Percentiles rank a stretch among this genome's conserved stretches.
Evolutionary conservation across 2,888 invertebrate species (phyloP).

Genomic region (Chrysomela aeneicollis): DNA sequence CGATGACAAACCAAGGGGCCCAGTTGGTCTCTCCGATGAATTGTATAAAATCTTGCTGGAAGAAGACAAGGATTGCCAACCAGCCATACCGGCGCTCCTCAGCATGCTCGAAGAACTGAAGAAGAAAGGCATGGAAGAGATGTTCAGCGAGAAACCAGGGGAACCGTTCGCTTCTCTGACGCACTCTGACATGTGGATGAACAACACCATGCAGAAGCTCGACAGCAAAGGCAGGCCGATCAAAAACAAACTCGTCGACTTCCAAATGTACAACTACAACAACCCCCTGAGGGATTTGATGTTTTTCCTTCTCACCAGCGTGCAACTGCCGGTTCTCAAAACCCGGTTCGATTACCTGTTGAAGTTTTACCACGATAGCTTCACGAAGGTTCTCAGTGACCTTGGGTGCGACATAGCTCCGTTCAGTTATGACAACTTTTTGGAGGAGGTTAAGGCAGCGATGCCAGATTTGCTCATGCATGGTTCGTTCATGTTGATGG

Average conservation of each 20-base stretch:
- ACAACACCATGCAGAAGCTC: conserved; percentile 65
- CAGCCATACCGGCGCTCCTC: conserved; percentile 21
- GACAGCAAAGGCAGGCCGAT: conserved; percentile 33
- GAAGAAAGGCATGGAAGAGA: conserved; percentile 23
- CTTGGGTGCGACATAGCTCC: conserved; percentile 20
- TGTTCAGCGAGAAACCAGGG: conserved; percentile 11
- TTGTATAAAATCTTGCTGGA: conserved; percentile 24
- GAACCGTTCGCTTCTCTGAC: conserved; percentile 64
- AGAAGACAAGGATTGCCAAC: conserved; percentile 27
- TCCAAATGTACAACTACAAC: conserved; percentile 44
- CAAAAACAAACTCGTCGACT: conserved; percentile 48
- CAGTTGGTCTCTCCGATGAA: neutral
- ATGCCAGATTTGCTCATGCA: neutral
- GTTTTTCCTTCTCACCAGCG: conserved; percentile 50
- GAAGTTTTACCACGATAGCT: conserved; percentile 33
- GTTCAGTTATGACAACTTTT: conserved; percentile 20
- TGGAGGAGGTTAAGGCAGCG: conserved; percentile 14
- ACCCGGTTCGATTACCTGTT: conserved; percentile 35
- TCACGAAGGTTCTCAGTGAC: conserved; percentile 25
- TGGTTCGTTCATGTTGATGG: neutral
- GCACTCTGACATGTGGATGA: conserved; percentile 68
- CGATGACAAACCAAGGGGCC: neutral
- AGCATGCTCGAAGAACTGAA: conserved; percentile 8
- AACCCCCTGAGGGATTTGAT: conserved; percentile 46
- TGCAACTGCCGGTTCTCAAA: conserved; percentile 32